Evolutionary conservation across 2,888 invertebrate genomes (phyloP).

Genomic region (Trichogramma dendrolimi): DNA sequence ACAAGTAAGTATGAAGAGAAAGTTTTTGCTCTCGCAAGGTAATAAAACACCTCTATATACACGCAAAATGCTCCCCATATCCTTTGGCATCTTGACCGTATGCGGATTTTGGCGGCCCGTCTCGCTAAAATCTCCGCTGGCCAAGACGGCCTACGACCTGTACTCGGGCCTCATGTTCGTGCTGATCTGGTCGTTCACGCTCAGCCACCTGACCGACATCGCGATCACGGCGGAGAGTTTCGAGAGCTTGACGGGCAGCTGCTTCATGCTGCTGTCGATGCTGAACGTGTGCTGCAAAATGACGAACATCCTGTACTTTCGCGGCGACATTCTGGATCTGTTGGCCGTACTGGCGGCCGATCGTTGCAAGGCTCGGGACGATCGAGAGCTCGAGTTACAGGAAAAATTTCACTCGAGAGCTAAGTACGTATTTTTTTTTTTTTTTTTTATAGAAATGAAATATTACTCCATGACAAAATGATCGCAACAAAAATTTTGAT

Average conservation of each 20-base stretch:
- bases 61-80: conserved; percentile 24
- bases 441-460: background rate
- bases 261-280: conserved; percentile 37
- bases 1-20: too few relatives aligned
- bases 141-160: conserved; percentile 19
- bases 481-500: too few relatives aligned
- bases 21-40: too few relatives aligned
- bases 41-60: too few relatives aligned
- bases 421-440: conserved; percentile 2
- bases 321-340: conserved; percentile 14
- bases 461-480: background rate
- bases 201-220: conserved; percentile 36
- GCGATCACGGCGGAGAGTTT: conserved; percentile 31
- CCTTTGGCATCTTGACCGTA: conserved; percentile 29
- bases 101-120: conserved; percentile 33
- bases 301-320: conserved; percentile 26
- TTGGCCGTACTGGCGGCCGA: background rate
- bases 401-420: conserved; percentile 11
- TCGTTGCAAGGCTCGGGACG: conserved; percentile 4
- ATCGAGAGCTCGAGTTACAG: conserved; percentile 5
- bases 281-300: conserved; percentile 33
- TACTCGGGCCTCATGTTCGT: conserved; percentile 29
- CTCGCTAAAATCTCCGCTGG: conserved; percentile 12
- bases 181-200: conserved; percentile 32
- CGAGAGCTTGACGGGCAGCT: conserved; percentile 36